These are phyloP conservation scores for Pediacus dermestoides DNA, from an alignment of 2,888 invertebrate genomes.

Conservation along the genomic window DNA sequence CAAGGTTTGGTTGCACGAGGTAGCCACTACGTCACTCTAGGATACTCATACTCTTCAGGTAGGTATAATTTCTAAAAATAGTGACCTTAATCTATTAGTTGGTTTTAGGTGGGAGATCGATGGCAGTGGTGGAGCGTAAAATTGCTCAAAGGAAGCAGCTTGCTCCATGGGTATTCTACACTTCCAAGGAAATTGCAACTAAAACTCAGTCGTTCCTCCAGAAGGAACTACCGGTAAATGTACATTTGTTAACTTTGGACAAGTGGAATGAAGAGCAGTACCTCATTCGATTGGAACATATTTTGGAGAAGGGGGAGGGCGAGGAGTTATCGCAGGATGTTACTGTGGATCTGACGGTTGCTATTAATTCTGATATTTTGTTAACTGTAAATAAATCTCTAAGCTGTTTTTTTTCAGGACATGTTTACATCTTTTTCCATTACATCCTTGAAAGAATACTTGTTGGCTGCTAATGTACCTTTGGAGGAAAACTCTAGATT, in stretches of 20 bases:
- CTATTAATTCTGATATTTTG: too few relatives aligned
- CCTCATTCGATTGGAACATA: conserved; percentile 72
- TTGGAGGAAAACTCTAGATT: conserved; percentile 50
- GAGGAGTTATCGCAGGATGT: conserved; percentile 52
- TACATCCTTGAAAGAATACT: conserved; percentile 41
- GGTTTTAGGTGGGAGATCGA: conserved; percentile 29
- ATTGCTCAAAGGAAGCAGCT: conserved; percentile 54
- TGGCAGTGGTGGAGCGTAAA: conserved; percentile 44
- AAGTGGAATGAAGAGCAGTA: conserved; percentile 62
- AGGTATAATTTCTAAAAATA: too few relatives aligned
- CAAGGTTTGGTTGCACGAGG: conserved; percentile 67
- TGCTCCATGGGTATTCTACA: conserved; percentile 58
- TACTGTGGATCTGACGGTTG: conserved; percentile 55
- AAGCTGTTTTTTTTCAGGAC: conserved; percentile 11
- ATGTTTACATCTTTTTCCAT: conserved; percentile 42
- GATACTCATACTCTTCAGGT: too few relatives aligned
- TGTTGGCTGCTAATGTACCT: conserved; percentile 50
- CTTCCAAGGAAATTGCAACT: conserved; percentile 32
- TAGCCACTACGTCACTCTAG: conserved; percentile 22
- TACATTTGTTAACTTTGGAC: conserved; percentile 74
- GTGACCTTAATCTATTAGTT: too few relatives aligned
- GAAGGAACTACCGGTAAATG: conserved; percentile 59
- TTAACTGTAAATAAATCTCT: too few relatives aligned
- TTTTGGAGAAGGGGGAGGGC: conserved; percentile 62
- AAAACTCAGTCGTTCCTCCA: conserved; percentile 53